Evolutionary conservation across 2,888 invertebrate species (phyloP).

Genomic region (Nephrocerus scutellatus): DNA sequence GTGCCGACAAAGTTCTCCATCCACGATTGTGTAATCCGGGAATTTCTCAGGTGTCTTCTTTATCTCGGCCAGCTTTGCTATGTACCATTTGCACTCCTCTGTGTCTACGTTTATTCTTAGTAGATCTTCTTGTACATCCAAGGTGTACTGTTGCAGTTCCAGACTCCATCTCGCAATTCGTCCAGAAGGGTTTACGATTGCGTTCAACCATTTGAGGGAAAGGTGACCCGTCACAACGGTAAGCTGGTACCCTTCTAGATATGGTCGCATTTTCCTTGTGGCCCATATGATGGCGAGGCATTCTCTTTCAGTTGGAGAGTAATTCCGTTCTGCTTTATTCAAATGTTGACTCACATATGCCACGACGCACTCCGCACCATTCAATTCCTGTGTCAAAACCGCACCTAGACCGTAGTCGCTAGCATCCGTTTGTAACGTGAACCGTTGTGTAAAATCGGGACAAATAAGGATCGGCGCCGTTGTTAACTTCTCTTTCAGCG

Average conservation of each 20-base stretch:
- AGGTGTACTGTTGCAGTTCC: background rate
- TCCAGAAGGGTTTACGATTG: constrained; percentile 4
- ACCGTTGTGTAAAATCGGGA: no score
- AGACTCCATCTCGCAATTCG: constrained; percentile 7
- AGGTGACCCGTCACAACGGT: background rate
- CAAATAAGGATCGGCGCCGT: background rate
- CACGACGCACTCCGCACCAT: background rate
- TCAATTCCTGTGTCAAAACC: background rate
- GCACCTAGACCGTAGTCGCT: background rate
- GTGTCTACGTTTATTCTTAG: background rate
- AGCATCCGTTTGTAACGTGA: background rate
- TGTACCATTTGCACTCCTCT: background rate
- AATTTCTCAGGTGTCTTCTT: no score
- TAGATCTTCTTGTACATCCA: background rate
- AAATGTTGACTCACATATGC: background rate
- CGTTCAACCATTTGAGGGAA: background rate
- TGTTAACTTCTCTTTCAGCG: background rate
- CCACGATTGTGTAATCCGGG: no score
- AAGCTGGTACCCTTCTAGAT: background rate
- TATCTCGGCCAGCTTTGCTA: no score
- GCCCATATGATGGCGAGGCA: background rate
- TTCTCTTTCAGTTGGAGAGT: background rate
- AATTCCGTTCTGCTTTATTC: background rate
- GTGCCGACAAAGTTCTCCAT: background rate
- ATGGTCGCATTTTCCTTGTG: background rate